Evolutionary conservation across 2,888 invertebrate genomes (phyloP), one percentile per base, ranked within the genome.

Genomic region (Agrochola litura): DNA sequence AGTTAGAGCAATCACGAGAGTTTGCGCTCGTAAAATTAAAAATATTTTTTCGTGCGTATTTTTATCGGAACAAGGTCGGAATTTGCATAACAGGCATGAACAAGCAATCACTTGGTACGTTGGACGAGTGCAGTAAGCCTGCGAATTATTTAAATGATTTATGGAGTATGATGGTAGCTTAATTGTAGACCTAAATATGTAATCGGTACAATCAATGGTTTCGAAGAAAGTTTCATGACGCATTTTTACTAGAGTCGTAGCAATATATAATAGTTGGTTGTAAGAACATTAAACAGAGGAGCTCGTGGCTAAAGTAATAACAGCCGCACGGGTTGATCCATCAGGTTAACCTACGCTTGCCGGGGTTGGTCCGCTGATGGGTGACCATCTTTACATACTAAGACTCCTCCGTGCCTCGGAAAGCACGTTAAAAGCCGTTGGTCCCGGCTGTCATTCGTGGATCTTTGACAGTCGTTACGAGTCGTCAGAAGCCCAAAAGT

Each of bases 11-110:
- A 88, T 86, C 81, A 86, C 73, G 76, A 81, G 72, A 89, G 74
- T 86, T 89, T 79, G 16, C 41, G 77, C 70, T 86, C 85, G 76
- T 89, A 83, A 90, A 90, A 86, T 85, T 84, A 78, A 83, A 84
- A 83, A 72, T 65, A 67, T 81, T 74, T 64, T 37, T 25, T 37
- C 68, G 60, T 63, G 73, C 70, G 16, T 82, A 73, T 83, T 83
- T 83, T 73, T 73, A 79, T 69, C 9, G 41, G 8, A 76, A 73
- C 70, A 82, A 86, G 89, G 90, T 86, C 84, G 81, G 56, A 80
- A 91, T 91, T 91, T 83, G 81, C 90, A 91, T 88, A 81, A 83
- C 68, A 60, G 19, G 58, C 69, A 61, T 70, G 74, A 77, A 66
- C 81, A 69, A 76, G 78, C 66, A 83, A 84, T 84, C 68, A 69